Base-by-base conservation (phyloP, 2,113 vertebrate genomes). In the Anhinga anhinga region DNA sequence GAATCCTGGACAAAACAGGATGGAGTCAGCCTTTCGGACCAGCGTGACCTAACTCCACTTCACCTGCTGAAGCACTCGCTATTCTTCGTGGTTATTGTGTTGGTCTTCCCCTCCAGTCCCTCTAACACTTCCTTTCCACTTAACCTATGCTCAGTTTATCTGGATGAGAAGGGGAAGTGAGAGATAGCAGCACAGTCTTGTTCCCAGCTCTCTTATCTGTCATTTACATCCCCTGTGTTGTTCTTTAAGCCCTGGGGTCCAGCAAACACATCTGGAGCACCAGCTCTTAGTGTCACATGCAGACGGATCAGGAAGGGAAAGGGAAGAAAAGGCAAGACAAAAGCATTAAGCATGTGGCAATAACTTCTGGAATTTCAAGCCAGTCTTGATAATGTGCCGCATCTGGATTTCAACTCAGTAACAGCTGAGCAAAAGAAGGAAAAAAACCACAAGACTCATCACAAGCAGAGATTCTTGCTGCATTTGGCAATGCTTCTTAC, bases 401-500 rank as follows among this genome's bases (percentile, higher is more conserved):
- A 42, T 29, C 76, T 95, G 70, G 40, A 53, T 66, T 91, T 82
- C 78, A 53, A 19, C 29, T 73, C 19, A 11, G 4, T 9, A 66
- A 83, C 15, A 80, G 58, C n/a, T 58, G 36, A 93, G 26, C 30
- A 62, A n/a, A 72, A 86, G 10, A 7, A 81, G 21, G 40, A 14
- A 70, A 61, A 69, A 32, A 5, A 1, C 17, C 5, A 0, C 1
- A 55, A 56, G 16, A 76, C 25, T 82, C 22, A 69, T 44, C 61
- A 77, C 38, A 96, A 72, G 15, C n/a, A 55, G 44, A 14, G 8
- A 61, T 11, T 61, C 11, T 17, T 70, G 13, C 22, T 40, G 34
- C 9, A 61, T 9, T 16, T 72, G 59, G 27, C 47, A 49, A 32
- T 5, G 14, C 29, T 71, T 44, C 97, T 98, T 89, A 99, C 99